These are phyloP conservation scores for Orthosia gothica DNA, from an alignment of 2,888 invertebrate species.

Conservation along the genomic window DNA sequence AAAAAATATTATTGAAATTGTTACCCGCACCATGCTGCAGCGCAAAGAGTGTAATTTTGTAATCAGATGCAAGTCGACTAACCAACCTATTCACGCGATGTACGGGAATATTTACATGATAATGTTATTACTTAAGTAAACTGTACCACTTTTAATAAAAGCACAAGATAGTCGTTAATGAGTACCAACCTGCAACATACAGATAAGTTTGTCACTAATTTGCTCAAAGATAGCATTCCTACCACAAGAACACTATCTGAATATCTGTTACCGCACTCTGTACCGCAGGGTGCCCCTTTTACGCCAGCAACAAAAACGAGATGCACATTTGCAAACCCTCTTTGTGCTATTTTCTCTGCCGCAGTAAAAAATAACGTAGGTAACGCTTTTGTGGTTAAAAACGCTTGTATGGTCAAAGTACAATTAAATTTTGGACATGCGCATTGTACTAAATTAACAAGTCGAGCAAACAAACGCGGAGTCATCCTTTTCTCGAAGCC, in stretches of 20 bases:
- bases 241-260: neutral
- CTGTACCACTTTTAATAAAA: neutral
- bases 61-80: too few relatives aligned
- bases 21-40: too few relatives aligned
- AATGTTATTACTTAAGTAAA: too few relatives aligned
- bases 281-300: neutral
- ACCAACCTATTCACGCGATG: too few relatives aligned
- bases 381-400: conserved; percentile 15
- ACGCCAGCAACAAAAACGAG: neutral
- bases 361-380: conserved; percentile 8
- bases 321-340: conserved; percentile 31
- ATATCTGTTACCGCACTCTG: conserved; percentile 20
- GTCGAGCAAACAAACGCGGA: too few relatives aligned
- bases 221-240: neutral
- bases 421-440: neutral
- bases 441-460: too few relatives aligned
- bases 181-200: neutral
- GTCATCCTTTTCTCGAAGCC: too few relatives aligned
- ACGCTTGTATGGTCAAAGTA: conserved; percentile 11
- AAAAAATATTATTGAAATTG: too few relatives aligned
- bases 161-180: neutral
- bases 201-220: neutral
- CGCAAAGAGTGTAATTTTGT: too few relatives aligned
- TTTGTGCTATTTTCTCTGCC: conserved; percentile 18
- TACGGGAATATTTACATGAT: too few relatives aligned